Evolutionary conservation across 2,113 vertebrate species (phyloP).

Genomic region (Lasiurus borealis): DNA sequence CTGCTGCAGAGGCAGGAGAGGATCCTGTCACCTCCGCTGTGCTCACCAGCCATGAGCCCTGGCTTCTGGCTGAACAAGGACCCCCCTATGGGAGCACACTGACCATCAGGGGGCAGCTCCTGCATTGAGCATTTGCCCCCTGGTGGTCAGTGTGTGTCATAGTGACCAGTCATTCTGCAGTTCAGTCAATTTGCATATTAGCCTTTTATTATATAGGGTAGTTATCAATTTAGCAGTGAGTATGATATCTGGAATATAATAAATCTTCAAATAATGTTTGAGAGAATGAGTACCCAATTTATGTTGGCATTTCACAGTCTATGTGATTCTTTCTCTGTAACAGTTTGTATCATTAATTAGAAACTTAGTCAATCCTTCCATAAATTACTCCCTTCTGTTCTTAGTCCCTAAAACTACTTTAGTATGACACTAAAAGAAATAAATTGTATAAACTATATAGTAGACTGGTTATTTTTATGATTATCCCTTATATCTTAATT

Average conservation of each 20-base stretch:
- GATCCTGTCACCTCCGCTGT: too few relatives aligned
- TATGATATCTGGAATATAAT: neutral
- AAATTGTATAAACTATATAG: constrained; percentile 22
- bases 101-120: too few relatives aligned
- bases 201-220: neutral
- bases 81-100: too few relatives aligned
- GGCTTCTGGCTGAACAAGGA: too few relatives aligned
- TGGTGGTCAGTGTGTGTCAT: too few relatives aligned
- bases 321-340: constrained; percentile 42
- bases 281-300: constrained; percentile 30
- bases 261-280: constrained; percentile 56
- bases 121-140: too few relatives aligned
- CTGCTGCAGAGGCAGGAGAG: too few relatives aligned
- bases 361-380: constrained; percentile 26
- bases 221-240: constrained; percentile 33
- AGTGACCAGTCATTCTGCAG: too few relatives aligned
- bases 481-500: neutral
- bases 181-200: too few relatives aligned
- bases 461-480: neutral
- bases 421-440: constrained; percentile 37
- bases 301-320: constrained; percentile 23
- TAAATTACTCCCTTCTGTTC: constrained; percentile 14
- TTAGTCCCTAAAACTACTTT: neutral
- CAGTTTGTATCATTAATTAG: constrained; percentile 40
- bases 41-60: too few relatives aligned